These are phyloP conservation scores for Orius laevigatus DNA, from an alignment of 1,140 invertebrate genomes.

Conservation along the genomic window DNA sequence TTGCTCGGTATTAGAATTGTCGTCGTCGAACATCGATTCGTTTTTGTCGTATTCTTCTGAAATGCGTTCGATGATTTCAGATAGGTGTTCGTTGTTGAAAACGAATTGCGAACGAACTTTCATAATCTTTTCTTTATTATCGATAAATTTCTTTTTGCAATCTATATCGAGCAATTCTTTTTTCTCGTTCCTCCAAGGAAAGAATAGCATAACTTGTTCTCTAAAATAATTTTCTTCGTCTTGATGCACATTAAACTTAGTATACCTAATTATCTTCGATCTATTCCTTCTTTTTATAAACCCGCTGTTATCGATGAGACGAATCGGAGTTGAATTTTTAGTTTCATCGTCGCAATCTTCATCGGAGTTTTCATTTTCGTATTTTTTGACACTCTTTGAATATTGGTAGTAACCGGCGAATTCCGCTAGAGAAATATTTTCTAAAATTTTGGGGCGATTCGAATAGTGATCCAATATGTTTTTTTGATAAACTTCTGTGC, in stretches of 20 bases:
- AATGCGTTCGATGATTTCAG: not conserved
- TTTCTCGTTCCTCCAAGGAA: conserved; percentile 5
- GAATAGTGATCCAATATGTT: not conserved
- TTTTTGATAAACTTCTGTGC: not conserved
- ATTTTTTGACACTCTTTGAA: not conserved
- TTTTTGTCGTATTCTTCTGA: not conserved
- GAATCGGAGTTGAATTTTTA: not conserved
- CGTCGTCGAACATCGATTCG: not conserved
- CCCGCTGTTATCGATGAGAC: too few species aligned
- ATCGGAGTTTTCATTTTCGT: not conserved
- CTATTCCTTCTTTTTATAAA: too few species aligned
- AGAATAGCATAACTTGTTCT: conserved; percentile 6
- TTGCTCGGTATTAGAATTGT: not conserved
- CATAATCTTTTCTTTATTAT: not conserved
- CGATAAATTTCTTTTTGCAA: not conserved
- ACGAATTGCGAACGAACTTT: not conserved
- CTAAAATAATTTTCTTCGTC: too few species aligned
- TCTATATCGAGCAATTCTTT: not conserved
- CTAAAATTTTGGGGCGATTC: not conserved
- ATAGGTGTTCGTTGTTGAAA: not conserved
- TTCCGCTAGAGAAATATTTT: not conserved
- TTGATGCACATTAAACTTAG: too few species aligned
- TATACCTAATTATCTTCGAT: too few species aligned
- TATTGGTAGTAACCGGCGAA: not conserved
- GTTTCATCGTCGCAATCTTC: not conserved